These are phyloP conservation scores for Thecocarcelia acutangulata DNA, from an alignment of 2,888 invertebrate genomes.

Conservation along the genomic window DNA sequence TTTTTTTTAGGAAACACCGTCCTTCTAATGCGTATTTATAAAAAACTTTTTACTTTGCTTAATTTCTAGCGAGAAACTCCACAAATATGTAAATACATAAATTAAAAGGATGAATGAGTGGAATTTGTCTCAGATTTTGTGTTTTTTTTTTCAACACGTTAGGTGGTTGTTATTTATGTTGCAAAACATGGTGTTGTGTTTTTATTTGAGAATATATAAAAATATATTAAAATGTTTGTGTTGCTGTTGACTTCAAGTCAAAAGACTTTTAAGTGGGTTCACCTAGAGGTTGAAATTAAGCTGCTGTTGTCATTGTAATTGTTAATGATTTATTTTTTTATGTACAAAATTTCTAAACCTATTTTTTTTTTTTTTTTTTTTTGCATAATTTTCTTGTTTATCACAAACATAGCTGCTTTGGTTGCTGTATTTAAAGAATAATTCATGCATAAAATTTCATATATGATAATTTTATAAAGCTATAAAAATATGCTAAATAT, in stretches of 20 bases:
- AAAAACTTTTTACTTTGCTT: background rate
- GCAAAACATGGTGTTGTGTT: background rate
- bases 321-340: conserved; percentile 50
- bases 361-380: no score
- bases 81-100: conserved; percentile 1
- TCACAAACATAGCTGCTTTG: conserved; percentile 33
- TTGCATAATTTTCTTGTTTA: conserved; percentile 17
- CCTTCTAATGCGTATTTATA: no score
- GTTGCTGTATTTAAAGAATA: background rate
- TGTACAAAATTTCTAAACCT: background rate
- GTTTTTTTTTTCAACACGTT: conserved; percentile 15
- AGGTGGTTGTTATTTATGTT: conserved; percentile 38
- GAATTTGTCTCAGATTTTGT: conserved; percentile 43
- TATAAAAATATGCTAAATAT: conserved; percentile 61
- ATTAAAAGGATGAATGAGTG: background rate
- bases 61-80: background rate
- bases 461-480: conserved; percentile 58
- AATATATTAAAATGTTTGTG: conserved; percentile 29
- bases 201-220: background rate
- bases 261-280: conserved; percentile 76
- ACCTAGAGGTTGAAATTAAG: conserved; percentile 69
- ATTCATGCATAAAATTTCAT: conserved; percentile 40
- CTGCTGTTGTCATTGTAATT: conserved; percentile 66
- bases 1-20: no score
- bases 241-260: conserved; percentile 71